Evolutionary conservation across 1,140 invertebrate species (phyloP), one percentile per base, ranked within the genome.

Genomic region (Brachionus sp.): DNA sequence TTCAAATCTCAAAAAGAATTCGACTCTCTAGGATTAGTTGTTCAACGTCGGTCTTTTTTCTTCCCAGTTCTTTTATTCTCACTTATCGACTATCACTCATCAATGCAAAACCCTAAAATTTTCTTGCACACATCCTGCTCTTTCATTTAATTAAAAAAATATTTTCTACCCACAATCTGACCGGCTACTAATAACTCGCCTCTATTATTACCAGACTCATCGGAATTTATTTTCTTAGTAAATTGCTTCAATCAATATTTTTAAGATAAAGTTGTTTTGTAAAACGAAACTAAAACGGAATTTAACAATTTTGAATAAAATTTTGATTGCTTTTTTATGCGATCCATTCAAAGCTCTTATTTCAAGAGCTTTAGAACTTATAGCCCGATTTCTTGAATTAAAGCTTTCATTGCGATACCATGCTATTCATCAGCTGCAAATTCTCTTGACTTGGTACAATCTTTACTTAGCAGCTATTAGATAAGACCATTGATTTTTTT

Each of bases 291-390:
- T 57, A 57, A 57, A 57, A 57, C 50, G 50, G 50, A 57, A 57
- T 57, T 57, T 57, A 57, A 57, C 50, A 57, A 57, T 57, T 57
- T 57, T 57, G 50, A 57, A 57, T 57, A 57, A 57, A 57, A 57
- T 57, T 57, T 57, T 57, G 50, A 57, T 57, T 57, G 50, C 50
- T 57, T 57, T 57, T 57, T 57, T 57, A 23, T 57, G 16, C 50
- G 50, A 9, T 57, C 50, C 50, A 57, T 57, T 19, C 50, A 57
- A 57, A 57, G 50, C 50, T 57, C 16, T 57, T 57, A 57, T 57
- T 57, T 57, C 50, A 57, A 57, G 50, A 57, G 50, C 16, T 57
- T 19, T 57, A 57, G 19, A 57, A 19, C 50, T 57, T 57, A n/a
- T 50, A 16, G 44, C 2, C 44, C 44, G 3, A 16, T 29, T 13